phyloP scores from a whole-genome alignment of 2,113 vertebrate genomes.

The Microtus pennsylvanicus region DNA sequence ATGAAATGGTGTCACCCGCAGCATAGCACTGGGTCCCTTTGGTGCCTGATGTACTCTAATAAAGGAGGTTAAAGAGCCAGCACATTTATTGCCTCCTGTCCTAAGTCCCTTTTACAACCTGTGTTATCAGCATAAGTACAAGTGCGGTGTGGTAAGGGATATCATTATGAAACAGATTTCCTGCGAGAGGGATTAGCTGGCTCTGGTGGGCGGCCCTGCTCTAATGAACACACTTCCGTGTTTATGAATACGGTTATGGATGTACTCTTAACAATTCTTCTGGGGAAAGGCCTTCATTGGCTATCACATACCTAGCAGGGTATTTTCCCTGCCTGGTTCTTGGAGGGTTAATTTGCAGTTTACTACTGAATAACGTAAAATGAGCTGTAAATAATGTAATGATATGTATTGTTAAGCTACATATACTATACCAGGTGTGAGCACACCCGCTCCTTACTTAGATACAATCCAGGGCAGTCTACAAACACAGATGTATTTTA shows the following conservation, averaged over 20 bases:
- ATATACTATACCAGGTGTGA: conserved; percentile 95
- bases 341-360: conserved; percentile 89
- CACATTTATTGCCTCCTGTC: conserved; percentile 89
- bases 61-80: conserved; percentile 90
- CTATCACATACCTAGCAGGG: conserved; percentile 64
- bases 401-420: conserved; percentile 95
- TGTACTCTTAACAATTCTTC: conserved; percentile 80
- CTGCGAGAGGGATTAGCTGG: conserved; percentile 91
- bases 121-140: conserved; percentile 91
- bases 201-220: conserved; percentile 86
- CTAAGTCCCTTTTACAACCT: conserved; percentile 89
- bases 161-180: conserved; percentile 91
- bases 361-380: conserved; percentile 91
- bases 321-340: conserved; percentile 75
- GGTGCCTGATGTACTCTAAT: conserved; percentile 84
- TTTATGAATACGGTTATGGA: conserved; percentile 88
- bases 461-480: conserved; percentile 92
- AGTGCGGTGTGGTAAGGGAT: conserved; percentile 87
- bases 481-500: conserved; percentile 97
- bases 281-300: background rate
- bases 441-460: conserved; percentile 93
- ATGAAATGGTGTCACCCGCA: conserved; percentile 82
- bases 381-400: conserved; percentile 94
- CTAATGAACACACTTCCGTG: conserved; percentile 89
- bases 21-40: conserved; percentile 77